A percentile compares a stretch with the other conserved stretches of the same genome.
These are phyloP conservation scores for Chloroceryle amazona DNA, from an alignment of 2,797 vertebrate genomes.

Conservation along the genomic window DNA sequence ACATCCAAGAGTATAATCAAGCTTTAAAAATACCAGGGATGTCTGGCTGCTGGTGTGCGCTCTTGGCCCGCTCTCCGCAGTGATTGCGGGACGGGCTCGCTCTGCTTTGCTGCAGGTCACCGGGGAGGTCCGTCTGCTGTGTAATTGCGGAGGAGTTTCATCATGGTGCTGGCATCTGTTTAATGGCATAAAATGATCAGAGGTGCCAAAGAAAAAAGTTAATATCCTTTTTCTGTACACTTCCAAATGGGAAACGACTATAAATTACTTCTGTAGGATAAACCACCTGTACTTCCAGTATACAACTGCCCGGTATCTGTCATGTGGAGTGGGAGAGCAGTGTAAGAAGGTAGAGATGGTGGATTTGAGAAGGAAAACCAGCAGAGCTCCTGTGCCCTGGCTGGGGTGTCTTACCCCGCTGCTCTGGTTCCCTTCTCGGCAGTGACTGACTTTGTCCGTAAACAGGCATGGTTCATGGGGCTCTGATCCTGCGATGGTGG, in stretches of 20 bases:
- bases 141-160: not conserved
- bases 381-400: not conserved
- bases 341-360: not conserved
- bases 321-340: accelerated
- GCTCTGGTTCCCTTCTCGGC: not conserved
- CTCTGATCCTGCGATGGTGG: not conserved
- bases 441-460: not conserved
- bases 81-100: not conserved
- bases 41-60: not conserved
- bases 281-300: not conserved
- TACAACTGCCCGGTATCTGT: not conserved
- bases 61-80: not conserved
- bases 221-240: not conserved
- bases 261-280: not conserved
- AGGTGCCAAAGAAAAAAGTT: not conserved
- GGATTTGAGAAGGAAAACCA: not conserved
- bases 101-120: not conserved
- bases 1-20: constrained; percentile 58
- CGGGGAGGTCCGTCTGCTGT: accelerated
- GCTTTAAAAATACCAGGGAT: constrained; percentile 2
- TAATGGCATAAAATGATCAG: not conserved
- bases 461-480: accelerated
- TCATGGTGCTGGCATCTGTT: not conserved
- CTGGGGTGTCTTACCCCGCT: not conserved
- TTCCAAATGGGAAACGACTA: not conserved